phyloP scores from a whole-genome alignment of 2,888 invertebrate genomes.

The Schrankia costaestrigalis region DNA sequence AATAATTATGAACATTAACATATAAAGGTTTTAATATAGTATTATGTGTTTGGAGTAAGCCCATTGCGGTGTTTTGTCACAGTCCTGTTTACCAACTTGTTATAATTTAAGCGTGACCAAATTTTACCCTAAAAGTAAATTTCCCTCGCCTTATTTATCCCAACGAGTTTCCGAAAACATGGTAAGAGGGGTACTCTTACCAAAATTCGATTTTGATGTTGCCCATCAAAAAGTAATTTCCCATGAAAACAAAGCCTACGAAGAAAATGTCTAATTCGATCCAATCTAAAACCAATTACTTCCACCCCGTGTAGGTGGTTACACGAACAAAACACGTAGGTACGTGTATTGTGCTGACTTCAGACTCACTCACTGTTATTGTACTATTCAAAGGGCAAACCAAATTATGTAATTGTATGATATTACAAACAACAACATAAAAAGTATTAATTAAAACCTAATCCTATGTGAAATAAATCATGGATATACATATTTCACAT shows the following conservation, averaged over 20 bases:
- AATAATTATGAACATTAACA: constrained; percentile 50
- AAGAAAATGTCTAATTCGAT: constrained; percentile 72
- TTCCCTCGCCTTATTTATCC: constrained; percentile 15
- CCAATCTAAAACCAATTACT: constrained; percentile 77
- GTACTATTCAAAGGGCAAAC: constrained; percentile 13
- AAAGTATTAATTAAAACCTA: constrained; percentile 1
- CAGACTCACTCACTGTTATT: constrained; percentile 30
- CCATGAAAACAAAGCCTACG: constrained; percentile 63
- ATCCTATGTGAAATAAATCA: no score
- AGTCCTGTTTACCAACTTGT: constrained; percentile 21
- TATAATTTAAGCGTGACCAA: constrained; percentile 27
- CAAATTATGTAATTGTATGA: neutral
- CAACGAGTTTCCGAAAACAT: constrained; percentile 21
- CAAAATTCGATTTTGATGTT: constrained; percentile 70
- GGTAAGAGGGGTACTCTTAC: constrained; percentile 18
- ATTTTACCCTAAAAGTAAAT: constrained; percentile 23
- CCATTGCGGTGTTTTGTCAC: constrained; percentile 43
- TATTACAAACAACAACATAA: neutral
- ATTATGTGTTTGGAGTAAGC: constrained; percentile 41
- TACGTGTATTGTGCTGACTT: constrained; percentile 22
- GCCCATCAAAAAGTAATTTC: constrained; percentile 73
- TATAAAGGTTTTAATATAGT: constrained; percentile 45
- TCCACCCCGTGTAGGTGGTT: constrained; percentile 52
- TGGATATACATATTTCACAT: no score
- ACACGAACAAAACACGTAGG: constrained; percentile 42